These are phyloP conservation scores for Acrocera orbiculus DNA, from an alignment of 2,888 invertebrate species.

Conservation along the genomic window DNA sequence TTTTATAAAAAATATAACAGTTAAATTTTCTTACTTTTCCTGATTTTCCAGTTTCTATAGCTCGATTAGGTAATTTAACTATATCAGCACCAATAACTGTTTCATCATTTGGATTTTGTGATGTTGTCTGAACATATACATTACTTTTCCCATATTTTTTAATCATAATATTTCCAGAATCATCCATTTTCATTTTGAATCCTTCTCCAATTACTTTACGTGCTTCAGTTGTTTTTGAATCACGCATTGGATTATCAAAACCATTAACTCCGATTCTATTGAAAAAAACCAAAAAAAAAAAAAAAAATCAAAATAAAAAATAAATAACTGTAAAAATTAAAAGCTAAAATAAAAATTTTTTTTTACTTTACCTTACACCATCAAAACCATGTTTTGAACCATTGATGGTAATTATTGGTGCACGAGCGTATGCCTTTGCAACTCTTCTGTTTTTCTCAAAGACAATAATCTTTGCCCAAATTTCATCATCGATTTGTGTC, in stretches of 20 bases:
- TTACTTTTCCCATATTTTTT: constrained; percentile 50
- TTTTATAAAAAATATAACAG: not conserved
- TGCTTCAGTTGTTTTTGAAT: constrained; percentile 79
- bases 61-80: constrained; percentile 43
- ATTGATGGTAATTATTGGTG: constrained; percentile 88
- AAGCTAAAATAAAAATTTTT: not conserved
- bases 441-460: constrained; percentile 88
- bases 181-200: constrained; percentile 54
- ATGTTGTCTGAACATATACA: constrained; percentile 43
- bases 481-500: constrained; percentile 93
- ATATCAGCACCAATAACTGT: constrained; percentile 52
- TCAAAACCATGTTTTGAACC: constrained; percentile 92
- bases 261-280: constrained; percentile 86
- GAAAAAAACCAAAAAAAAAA: not conserved
- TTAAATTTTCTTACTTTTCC: constrained; percentile 36
- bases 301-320: not conserved
- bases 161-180: constrained; percentile 50
- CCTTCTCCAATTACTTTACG: constrained; percentile 83
- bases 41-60: constrained; percentile 43
- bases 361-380: constrained; percentile 64
- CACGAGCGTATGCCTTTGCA: constrained; percentile 92
- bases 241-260: constrained; percentile 88
- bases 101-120: constrained; percentile 32
- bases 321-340: not conserved
- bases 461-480: constrained; percentile 97